These are phyloP conservation scores for Tympanuchus pallidicinctus DNA, from an alignment of 2,113 vertebrate species.

Conservation along the genomic window DNA sequence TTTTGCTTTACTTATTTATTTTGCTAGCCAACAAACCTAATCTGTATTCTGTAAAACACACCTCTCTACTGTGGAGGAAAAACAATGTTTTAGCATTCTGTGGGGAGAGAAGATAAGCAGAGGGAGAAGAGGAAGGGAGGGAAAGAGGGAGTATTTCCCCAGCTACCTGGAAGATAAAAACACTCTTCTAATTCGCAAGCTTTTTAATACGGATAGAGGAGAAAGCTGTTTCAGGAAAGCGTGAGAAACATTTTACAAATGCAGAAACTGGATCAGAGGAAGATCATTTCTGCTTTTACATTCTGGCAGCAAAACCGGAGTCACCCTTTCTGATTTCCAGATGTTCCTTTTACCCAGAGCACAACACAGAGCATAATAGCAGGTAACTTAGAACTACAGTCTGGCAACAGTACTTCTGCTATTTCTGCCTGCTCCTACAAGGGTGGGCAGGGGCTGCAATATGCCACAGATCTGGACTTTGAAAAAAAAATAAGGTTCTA, in stretches of 20 bases:
- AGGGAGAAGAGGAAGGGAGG: neutral
- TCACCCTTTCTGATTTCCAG: slow-evolving; percentile 8
- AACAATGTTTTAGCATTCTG: slow-evolving; percentile 25
- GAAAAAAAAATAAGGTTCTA: no score
- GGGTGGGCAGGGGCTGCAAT: neutral
- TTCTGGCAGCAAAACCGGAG: slow-evolving; percentile 21
- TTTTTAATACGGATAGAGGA: slow-evolving; percentile 42
- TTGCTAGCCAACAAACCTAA: slow-evolving; percentile 71
- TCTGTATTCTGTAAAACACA: slow-evolving; percentile 73
- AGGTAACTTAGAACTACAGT: neutral
- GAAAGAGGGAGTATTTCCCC: slow-evolving; percentile 39
- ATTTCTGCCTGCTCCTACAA: neutral
- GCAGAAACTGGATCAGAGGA: slow-evolving; percentile 59
- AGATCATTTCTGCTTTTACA: neutral
- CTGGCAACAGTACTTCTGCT: neutral
- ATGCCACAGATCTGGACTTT: neutral
- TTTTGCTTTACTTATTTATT: neutral
- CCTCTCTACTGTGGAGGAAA: slow-evolving; percentile 46
- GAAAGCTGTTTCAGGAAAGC: slow-evolving; percentile 51
- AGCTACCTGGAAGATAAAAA: slow-evolving; percentile 62
- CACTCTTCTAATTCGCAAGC: slow-evolving; percentile 30
- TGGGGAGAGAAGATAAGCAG: neutral
- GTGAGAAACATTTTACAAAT: slow-evolving; percentile 56
- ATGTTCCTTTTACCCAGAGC: slow-evolving; percentile 23
- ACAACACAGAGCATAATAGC: neutral